Evolutionary conservation across 2,888 invertebrate genomes (phyloP), one percentile per base, ranked within the genome.

Genomic region (Pseudococcus viburni): DNA sequence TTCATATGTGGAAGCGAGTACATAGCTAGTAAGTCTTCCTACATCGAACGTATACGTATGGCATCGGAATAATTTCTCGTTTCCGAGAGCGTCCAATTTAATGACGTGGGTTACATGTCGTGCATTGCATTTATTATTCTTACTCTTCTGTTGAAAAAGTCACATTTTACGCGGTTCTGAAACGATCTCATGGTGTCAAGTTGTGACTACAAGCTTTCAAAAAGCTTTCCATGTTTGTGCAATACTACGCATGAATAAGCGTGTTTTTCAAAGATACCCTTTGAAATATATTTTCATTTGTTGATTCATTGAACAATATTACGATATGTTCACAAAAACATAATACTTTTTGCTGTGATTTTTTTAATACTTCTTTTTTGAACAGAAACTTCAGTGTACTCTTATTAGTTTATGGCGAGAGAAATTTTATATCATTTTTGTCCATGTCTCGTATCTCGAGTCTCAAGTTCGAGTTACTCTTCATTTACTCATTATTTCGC

Each of bases 91-190:
- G 33, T 17, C 26, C 11, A 19, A n/a, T 83, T 83, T 80, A 39
- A 80, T 22, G 42, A 80, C 15, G n/a, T 80, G n/a, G 9, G 42
- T 42, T 83, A 46, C 42, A 2, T 83, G 80, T 83, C 46, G 11
- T 83, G 80, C 15, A 83, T 83, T 46, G 80, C 80, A 83, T 83
- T 83, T 83, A 83, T 83, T 83, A 83, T 83, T 46, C 46, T 26
- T 83, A 83, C 15, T 83, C 46, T 46, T 19, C 46, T 19, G 17
- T 39, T 73, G 6, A 12, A 77, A 77, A 39, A n/a, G 15, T n/a
- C 42, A 42, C 42, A 77, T 42, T 77, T 19, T 46, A 46, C n/a
- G 46, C 80, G 80, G 19, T 83, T 19, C 46, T 46, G 8, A 83
- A 46, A 64, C 19, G 80, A 83, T 83, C 80, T 83, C 80, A 83